Conservation (phyloP, 2,888 invertebrate genomes). For the Lasius fuliginosus region DNA sequence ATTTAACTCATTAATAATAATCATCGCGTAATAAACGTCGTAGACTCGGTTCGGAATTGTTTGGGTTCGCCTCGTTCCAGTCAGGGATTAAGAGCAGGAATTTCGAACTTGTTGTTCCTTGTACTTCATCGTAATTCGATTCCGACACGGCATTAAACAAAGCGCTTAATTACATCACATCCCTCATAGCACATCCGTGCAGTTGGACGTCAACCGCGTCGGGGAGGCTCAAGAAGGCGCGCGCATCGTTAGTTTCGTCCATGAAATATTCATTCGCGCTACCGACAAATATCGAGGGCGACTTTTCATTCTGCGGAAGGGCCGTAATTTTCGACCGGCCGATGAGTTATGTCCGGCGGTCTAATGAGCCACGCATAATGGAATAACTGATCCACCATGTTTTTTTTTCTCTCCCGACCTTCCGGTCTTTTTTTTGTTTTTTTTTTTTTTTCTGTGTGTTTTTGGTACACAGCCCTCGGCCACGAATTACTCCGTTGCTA, state of each 20-base stretch:
- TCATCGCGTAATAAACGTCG: neutral
- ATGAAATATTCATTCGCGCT: slow-evolving; percentile 55
- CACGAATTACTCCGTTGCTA: slow-evolving; percentile 56
- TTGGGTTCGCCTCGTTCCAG: neutral
- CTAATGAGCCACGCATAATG: slow-evolving; percentile 76
- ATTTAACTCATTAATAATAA: neutral
- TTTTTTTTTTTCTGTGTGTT: neutral
- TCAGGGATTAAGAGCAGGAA: slow-evolving; percentile 38
- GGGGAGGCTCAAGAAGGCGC: slow-evolving; percentile 28
- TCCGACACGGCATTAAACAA: slow-evolving; percentile 53
- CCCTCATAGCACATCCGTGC: slow-evolving; percentile 34
- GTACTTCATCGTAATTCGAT: slow-evolving; percentile 48
- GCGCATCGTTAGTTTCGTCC: slow-evolving; percentile 46
- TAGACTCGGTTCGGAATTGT: neutral
- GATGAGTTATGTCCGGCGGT: slow-evolving; percentile 69
- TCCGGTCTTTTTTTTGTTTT: slow-evolving; percentile 19
- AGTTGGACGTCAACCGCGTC: slow-evolving; percentile 18
- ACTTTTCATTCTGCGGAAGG: slow-evolving; percentile 67
- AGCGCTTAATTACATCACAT: slow-evolving; percentile 55
- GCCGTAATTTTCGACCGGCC: slow-evolving; percentile 69
- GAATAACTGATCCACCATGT: slow-evolving; percentile 70
- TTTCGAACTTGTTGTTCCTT: slow-evolving; percentile 23
- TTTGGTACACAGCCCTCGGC: slow-evolving; percentile 23
- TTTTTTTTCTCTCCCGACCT: slow-evolving; percentile 52
- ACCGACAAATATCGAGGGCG: slow-evolving; percentile 55